Conservation (phyloP, 2,888 invertebrate genomes). For the Lasioglossum marginatum region DNA sequence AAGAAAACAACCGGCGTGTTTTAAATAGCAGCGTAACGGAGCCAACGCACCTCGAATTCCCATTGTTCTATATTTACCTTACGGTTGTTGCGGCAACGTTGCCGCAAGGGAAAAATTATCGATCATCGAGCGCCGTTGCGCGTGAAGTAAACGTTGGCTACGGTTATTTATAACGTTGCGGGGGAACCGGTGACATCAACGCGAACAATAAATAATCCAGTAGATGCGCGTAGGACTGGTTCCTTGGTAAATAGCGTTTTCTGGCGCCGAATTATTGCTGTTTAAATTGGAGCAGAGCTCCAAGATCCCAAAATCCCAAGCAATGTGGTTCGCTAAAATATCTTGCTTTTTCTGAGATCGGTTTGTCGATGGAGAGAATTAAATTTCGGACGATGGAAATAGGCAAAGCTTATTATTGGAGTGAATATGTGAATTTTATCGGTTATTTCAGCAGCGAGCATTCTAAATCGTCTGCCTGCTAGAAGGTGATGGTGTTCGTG, state of each 20-base stretch:
- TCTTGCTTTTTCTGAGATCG: neutral
- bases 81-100: slow-evolving; percentile 4
- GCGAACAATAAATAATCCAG: slow-evolving; percentile 45
- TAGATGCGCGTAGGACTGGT: neutral
- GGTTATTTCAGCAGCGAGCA: neutral
- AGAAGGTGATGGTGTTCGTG: neutral
- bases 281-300: neutral
- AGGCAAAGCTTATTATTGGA: neutral
- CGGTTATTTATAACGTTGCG: slow-evolving; percentile 46
- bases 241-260: neutral
- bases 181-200: slow-evolving; percentile 47
- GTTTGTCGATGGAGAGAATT: neutral
- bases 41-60: slow-evolving; percentile 26
- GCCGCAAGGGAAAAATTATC: slow-evolving; percentile 42
- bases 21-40: neutral
- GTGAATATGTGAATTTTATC: neutral
- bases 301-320: neutral
- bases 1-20: neutral
- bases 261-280: neutral
- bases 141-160: slow-evolving; percentile 35
- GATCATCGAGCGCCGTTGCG: slow-evolving; percentile 50
- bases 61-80: slow-evolving; percentile 40
- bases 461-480: neutral
- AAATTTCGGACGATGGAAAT: neutral
- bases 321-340: neutral